A percentile compares a stretch with the other conserved stretches of the same genome.
Conservation (phyloP, 37 sponge, comb jelly and placozoan genomes). For the Bolinopsis microptera region DNA sequence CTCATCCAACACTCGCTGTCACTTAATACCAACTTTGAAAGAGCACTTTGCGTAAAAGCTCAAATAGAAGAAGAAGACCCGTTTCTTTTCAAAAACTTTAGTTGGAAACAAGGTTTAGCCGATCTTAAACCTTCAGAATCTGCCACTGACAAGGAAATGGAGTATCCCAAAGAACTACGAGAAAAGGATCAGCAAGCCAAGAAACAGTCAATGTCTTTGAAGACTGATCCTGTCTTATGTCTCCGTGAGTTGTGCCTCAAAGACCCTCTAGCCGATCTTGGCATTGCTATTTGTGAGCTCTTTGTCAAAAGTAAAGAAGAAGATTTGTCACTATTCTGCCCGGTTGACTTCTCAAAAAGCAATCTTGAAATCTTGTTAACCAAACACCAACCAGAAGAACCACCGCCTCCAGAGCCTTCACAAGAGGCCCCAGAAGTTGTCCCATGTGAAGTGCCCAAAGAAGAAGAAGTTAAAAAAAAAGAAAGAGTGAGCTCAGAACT, state of each 20-base stretch:
- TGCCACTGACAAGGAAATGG: constrained; percentile 23
- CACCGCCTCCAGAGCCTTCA: neutral
- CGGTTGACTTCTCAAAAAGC: constrained; percentile 47
- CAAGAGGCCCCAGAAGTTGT: neutral
- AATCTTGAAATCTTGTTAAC: neutral
- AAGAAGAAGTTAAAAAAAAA: neutral
- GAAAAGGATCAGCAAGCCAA: constrained; percentile 56
- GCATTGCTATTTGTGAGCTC: constrained; percentile 35
- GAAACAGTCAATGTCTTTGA: neutral
- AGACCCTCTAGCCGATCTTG: constrained; percentile 51
- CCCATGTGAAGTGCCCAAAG: neutral
- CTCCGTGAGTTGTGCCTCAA: neutral
- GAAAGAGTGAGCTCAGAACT: neutral
- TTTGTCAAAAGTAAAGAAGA: constrained; percentile 54
- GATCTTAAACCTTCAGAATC: neutral
- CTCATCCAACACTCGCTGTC: constrained; percentile 44
- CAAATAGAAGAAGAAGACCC: constrained; percentile 59
- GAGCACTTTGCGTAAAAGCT: constrained; percentile 41
- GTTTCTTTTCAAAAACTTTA: constrained; percentile 55
- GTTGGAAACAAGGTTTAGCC: constrained; percentile 26
- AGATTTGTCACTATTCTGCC: constrained; percentile 59
- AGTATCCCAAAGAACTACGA: constrained; percentile 25
- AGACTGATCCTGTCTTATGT: constrained; percentile 26
- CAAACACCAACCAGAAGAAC: neutral
- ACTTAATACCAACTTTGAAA: constrained; percentile 6